Conservation (phyloP, 1,140 invertebrate species). For the Drosophila suzukii region DNA sequence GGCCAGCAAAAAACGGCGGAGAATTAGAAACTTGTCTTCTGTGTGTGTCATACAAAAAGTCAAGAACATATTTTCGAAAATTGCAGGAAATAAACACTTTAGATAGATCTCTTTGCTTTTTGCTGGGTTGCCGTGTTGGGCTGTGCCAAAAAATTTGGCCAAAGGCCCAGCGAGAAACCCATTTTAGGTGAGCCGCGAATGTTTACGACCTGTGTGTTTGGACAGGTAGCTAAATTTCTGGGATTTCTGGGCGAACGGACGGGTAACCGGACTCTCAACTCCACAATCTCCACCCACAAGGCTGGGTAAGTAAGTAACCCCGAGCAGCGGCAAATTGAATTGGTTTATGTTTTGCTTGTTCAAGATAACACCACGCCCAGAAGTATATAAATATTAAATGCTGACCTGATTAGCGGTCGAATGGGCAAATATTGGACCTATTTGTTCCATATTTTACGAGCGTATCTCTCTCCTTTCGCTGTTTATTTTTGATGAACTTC, state of each 20-base stretch:
- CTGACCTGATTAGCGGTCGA: constrained; percentile 30
- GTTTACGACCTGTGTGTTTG: constrained; percentile 16
- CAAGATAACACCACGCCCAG: background rate
- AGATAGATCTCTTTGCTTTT: constrained; percentile 30
- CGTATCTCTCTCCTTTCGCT: constrained; percentile 1
- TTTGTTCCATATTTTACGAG: constrained; percentile 30
- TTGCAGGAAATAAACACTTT: constrained; percentile 56
- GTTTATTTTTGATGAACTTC: background rate
- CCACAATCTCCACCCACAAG: constrained; percentile 8
- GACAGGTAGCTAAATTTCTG: constrained; percentile 10
- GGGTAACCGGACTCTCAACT: background rate
- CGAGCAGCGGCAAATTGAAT: constrained; percentile 28
- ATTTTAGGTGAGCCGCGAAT: constrained; percentile 30
- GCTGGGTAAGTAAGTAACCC: background rate
- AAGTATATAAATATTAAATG: constrained; percentile 10
- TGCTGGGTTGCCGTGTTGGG: background rate
- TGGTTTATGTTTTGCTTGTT: constrained; percentile 10
- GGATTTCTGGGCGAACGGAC: background rate
- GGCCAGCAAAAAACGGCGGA: background rate
- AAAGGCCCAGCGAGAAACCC: background rate
- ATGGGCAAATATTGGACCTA: constrained; percentile 27
- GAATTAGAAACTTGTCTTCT: constrained; percentile 24
- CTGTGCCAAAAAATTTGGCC: constrained; percentile 23
- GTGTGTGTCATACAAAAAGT: constrained; percentile 32
- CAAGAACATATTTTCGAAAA: constrained; percentile 37